Percentiles rank a stretch among this genome's conserved stretches.
phyloP scores from a whole-genome alignment of 35 echinoderm and acorn worm genomes.

The Acanthaster planci region DNA sequence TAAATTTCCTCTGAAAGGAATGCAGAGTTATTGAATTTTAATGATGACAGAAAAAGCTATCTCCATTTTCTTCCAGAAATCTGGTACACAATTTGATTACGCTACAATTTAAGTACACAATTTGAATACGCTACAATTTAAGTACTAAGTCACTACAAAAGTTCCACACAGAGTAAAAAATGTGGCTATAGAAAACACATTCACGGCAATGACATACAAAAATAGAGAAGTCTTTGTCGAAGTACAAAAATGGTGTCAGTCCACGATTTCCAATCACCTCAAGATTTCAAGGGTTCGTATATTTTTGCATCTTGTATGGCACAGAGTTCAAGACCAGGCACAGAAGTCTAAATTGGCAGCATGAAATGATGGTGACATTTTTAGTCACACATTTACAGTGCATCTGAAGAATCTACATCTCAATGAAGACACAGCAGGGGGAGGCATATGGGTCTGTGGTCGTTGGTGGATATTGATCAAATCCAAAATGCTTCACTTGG shows the following conservation, averaged over 20 bases:
- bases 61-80: no score
- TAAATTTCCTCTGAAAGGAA: no score
- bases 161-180: no score
- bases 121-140: no score
- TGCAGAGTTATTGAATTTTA: no score
- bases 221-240: neutral
- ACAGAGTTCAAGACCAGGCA: neutral
- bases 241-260: neutral
- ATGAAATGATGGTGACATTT: neutral
- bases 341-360: neutral
- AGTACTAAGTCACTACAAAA: no score
- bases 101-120: no score
- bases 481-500: neutral
- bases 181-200: neutral
- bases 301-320: neutral
- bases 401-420: neutral
- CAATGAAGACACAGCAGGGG: neutral
- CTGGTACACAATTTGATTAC: no score
- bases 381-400: neutral
- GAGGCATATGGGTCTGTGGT: neutral
- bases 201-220: constrained; percentile 2
- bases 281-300: neutral
- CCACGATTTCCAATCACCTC: neutral
- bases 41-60: no score
- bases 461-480: neutral